Evolutionary conservation across 2,113 vertebrate species (phyloP), one percentile per base, ranked within the genome.

Genomic region (Halichoeres trimaculatus): DNA sequence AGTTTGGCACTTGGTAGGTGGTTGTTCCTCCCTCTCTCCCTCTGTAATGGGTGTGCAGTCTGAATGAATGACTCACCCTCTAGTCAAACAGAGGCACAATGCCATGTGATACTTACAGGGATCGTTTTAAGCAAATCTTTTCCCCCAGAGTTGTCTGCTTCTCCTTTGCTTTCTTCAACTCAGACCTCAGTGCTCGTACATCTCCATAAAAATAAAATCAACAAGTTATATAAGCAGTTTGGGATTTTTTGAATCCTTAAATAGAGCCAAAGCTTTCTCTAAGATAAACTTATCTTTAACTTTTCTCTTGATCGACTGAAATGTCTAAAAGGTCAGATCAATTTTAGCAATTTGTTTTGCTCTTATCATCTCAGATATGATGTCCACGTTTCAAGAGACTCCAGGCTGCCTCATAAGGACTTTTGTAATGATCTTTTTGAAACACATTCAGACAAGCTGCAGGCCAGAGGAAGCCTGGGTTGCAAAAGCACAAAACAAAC

Each of bases 61-160:
- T 80, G 78, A 74, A 77, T 75, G 65, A 83, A 78, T 92, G 91
- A 92, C 72, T 92, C 88, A 91, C 57, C 5, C 35, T 50, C 45
- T 4, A 16, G 34, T 76, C 26, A 64, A 24, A 65, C 36, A 77
- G 55, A 56, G 2, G 20, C 47, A 65, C 60, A 52, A 34, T 22
- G 35, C 47, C 65, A 47, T 66, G 69, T 66, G 69, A 85, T 54
- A 14, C 34, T 4, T 19, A 43, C 22, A 24, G 20, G 60, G 67
- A 60, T 61, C 7, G 66, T 67, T 77, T 72, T 40, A 52, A 67
- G 55, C 63, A 62, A 45, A 40, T 12, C 22, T 48, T 5, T 54
- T 55, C 48, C 41, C 67, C 5, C 24, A 24, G 34, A 43, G 69
- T 48, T 58, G 40, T 56, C 4, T 60, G 36, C 3, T 19, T 14